These are phyloP conservation scores for Apis cerana DNA, from an alignment of 1,140 invertebrate species.

Conservation along the genomic window DNA sequence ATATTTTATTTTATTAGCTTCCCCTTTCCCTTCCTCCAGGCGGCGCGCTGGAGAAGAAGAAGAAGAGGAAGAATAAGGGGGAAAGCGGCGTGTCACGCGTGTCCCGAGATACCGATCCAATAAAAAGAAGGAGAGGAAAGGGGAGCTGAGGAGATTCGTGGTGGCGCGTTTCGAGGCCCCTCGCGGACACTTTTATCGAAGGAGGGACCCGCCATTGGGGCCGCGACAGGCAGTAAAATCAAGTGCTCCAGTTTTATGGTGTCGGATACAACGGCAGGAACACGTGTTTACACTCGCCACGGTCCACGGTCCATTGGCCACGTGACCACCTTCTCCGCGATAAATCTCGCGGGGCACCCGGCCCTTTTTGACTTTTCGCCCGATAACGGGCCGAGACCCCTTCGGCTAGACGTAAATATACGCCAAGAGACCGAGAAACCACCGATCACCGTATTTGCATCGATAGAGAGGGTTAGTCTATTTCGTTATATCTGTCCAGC, in stretches of 20 bases:
- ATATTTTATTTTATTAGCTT: conserved; percentile 49
- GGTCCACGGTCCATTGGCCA: conserved; percentile 55
- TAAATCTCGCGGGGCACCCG: conserved; percentile 55
- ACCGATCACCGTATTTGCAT: background rate
- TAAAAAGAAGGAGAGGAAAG: conserved; percentile 41
- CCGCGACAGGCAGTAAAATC: conserved; percentile 63
- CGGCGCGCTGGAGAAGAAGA: too few species aligned
- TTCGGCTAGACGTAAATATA: background rate
- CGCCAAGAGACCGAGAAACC: background rate
- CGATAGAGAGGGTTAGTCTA: too few species aligned
- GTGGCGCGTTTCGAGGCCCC: background rate
- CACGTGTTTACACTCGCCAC: conserved; percentile 60
- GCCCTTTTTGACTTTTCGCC: conserved; percentile 46
- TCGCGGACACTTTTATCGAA: conserved; percentile 54
- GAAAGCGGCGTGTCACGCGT: background rate
- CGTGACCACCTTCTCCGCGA: conserved; percentile 52
- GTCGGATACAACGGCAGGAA: conserved; percentile 58
- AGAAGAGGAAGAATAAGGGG: background rate
- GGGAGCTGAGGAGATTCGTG: background rate
- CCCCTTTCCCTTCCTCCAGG: too few species aligned
- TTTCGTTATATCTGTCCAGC: too few species aligned
- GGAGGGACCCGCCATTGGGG: conserved; percentile 3
- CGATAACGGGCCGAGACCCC: conserved; percentile 48
- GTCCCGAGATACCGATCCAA: conserved; percentile 52
- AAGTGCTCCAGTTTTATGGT: conserved; percentile 67